Evolutionary conservation across 92 coral and sea anemone species (phyloP).

Genomic region (Palythoa grandiflora): DNA sequence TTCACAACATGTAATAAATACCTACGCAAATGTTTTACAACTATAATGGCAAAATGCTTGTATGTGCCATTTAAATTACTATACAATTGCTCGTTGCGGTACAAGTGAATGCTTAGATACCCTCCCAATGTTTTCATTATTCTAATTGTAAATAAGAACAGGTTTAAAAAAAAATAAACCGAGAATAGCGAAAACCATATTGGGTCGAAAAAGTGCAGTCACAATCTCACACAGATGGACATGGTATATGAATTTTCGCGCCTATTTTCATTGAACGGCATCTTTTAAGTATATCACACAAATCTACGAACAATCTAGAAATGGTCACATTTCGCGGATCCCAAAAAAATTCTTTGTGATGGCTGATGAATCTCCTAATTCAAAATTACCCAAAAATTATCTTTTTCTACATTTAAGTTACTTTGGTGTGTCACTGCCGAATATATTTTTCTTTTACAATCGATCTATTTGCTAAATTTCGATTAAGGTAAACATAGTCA

Average conservation of each 20-base stretch:
- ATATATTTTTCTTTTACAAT: background rate
- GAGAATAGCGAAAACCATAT: too few species aligned
- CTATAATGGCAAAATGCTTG: too few species aligned
- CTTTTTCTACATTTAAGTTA: background rate
- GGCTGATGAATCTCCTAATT: background rate
- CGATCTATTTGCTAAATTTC: background rate
- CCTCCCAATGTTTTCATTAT: background rate
- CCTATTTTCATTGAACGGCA: background rate
- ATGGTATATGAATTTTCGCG: background rate
- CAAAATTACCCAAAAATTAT: background rate
- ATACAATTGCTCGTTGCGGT: too few species aligned
- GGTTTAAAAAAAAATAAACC: background rate
- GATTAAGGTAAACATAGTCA: background rate
- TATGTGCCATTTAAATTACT: too few species aligned
- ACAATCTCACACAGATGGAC: background rate
- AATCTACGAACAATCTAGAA: conserved; percentile 12
- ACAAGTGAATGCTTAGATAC: too few species aligned
- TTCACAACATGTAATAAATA: too few species aligned
- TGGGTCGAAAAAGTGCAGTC: too few species aligned
- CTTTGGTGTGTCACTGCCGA: background rate
- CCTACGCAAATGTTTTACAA: too few species aligned
- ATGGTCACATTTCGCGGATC: background rate
- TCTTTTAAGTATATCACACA: background rate
- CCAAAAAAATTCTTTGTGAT: too few species aligned
- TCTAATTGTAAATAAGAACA: background rate